Base-by-base conservation (phyloP, 2,113 vertebrate species). In the Orcinus orca region DNA sequence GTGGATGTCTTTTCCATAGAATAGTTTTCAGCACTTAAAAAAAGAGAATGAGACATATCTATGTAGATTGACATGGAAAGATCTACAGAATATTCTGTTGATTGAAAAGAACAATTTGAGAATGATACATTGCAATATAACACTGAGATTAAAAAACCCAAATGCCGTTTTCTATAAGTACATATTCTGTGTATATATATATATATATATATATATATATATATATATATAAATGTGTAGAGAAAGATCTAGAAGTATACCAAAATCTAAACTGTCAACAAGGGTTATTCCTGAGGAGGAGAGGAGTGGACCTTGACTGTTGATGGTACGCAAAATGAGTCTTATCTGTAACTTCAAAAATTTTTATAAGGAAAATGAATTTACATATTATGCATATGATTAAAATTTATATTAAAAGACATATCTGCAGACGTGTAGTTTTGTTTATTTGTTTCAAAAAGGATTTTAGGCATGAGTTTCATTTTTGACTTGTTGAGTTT, bases 51-150 rank as follows among this genome's bases (percentile, higher is more conserved):
- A 65, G 53, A 44, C 41, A 9, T 90, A 68, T 77, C 8, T 90
- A 65, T 74, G 23, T 90, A 44, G 8, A 71, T 18, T 31, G 2
- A 53, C 15, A 95, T 68, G 47, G 71, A 95, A 94, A 94, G 8
- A 82, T 58, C 17, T 92, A 65, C 8, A 74, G 17, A 86, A 77
- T 96, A 90, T 53, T 90, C 87, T 70, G 15, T 80, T 94, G 38
- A 74, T 60, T 90, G 68, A 44, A 93, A 90, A 96, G 29, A 73
- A 87, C 53, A 93, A 93, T 73, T 92, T 97, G 25, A 83, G 5
- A 76, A 90, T 87, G 36, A 87, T 74, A 80, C 20, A 83, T 88
- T 88, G 76, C 31, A 62, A 60, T 95, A 20, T 67, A 86, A 71
- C 60, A 88, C 60, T 25, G 2, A 86, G 4, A 50, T 47, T 70